phyloP scores from a whole-genome alignment of 1,140 invertebrate genomes.

The Maconellicoccus hirsutus region DNA sequence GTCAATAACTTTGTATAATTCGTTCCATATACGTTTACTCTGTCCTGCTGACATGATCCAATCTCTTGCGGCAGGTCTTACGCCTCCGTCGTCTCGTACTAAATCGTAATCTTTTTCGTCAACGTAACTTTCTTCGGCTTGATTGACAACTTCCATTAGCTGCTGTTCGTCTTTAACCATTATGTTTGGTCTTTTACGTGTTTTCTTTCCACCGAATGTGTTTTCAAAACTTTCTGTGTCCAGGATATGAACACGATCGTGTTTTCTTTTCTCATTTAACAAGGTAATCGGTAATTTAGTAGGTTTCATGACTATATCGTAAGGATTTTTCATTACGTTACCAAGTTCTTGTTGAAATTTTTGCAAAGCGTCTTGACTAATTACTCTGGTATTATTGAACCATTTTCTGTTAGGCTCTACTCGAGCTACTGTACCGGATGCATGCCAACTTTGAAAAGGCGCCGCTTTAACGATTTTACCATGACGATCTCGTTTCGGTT shows the following conservation, averaged over 20 bases:
- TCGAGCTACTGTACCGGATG: constrained; percentile 81
- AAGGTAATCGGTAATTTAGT: constrained; percentile 89
- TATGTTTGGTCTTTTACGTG: constrained; percentile 81
- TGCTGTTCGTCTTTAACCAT: constrained; percentile 56
- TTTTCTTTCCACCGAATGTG: constrained; percentile 90
- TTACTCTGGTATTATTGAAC: constrained; percentile 89
- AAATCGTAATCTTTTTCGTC: constrained; percentile 65
- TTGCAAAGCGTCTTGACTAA: constrained; percentile 88
- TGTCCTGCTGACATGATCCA: constrained; percentile 88
- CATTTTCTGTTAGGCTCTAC: constrained; percentile 96
- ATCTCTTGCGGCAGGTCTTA: constrained; percentile 58
- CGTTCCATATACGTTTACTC: constrained; percentile 97
- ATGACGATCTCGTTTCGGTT: constrained; percentile 76
- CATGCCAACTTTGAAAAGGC: constrained; percentile 80
- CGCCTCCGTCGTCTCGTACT: constrained; percentile 61
- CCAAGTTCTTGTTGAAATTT: constrained; percentile 95
- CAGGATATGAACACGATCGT: constrained; percentile 81
- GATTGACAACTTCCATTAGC: constrained; percentile 54
- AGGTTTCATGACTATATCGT: constrained; percentile 94
- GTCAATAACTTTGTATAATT: constrained; percentile 98
- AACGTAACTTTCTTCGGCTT: constrained; percentile 63
- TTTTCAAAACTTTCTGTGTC: constrained; percentile 90
- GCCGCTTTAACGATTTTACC: constrained; percentile 84
- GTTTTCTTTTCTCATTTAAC: constrained; percentile 84
- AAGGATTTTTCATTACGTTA: constrained; percentile 88